Conservation (phyloP, 2,797 vertebrate genomes). For the Sebastes itinus region DNA sequence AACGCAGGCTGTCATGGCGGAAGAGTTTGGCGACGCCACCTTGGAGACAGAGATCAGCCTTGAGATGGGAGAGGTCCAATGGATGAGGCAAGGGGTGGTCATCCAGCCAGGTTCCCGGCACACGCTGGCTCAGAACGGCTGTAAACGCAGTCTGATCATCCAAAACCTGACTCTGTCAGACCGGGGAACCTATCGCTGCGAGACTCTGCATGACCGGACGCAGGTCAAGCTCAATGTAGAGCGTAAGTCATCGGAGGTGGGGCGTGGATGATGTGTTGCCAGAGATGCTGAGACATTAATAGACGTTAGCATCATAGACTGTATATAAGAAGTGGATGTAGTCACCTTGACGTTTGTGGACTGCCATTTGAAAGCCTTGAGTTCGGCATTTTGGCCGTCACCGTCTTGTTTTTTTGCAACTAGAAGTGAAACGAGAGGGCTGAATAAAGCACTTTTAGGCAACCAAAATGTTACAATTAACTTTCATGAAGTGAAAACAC, state of each 20-base stretch:
- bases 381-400: no score
- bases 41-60: slow-evolving; percentile 86
- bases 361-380: no score
- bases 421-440: no score
- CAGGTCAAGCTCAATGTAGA: slow-evolving; percentile 91
- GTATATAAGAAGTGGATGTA: no score
- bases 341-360: no score
- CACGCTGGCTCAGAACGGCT: slow-evolving; percentile 79
- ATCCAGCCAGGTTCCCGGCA: slow-evolving; percentile 83
- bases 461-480: no score
- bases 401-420: no score
- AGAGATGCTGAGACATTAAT: not conserved
- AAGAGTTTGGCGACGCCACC: slow-evolving; percentile 86
- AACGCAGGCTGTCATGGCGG: slow-evolving; percentile 84
- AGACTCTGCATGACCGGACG: slow-evolving; percentile 92
- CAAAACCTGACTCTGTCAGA: slow-evolving; percentile 83
- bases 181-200: slow-evolving; percentile 93
- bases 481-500: no score
- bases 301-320: not conserved
- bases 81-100: slow-evolving; percentile 90
- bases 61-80: slow-evolving; percentile 86
- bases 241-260: slow-evolving; percentile 83
- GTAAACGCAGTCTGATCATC: slow-evolving; percentile 84
- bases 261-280: not conserved
- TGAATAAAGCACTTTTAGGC: no score